Percentiles rank a stretch among this genome's conserved stretches.
phyloP scores from a whole-genome alignment of 2,888 invertebrate genomes.

The Drosophila limbata region DNA sequence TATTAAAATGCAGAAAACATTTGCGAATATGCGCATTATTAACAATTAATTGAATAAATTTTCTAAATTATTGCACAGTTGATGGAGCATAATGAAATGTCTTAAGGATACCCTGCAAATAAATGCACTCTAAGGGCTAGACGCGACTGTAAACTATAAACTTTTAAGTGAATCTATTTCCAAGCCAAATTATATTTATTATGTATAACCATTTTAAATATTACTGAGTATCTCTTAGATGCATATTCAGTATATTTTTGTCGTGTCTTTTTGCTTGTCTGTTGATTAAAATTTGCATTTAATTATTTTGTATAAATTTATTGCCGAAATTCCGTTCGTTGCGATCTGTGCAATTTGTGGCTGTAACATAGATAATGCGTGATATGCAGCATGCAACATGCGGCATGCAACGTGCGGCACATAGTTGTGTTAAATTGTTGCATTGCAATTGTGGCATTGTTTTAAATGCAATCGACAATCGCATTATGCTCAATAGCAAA shows the following conservation, averaged over 20 bases:
- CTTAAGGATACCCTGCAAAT: slow-evolving; percentile 22
- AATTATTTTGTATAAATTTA: slow-evolving; percentile 65
- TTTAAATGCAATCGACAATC: slow-evolving; percentile 39
- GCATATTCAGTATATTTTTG: background rate
- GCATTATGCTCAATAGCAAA: slow-evolving; percentile 24
- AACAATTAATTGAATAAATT: slow-evolving; percentile 60
- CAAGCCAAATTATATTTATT: too few relatives aligned
- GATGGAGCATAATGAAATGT: slow-evolving; percentile 19
- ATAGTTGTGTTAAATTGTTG: slow-evolving; percentile 21
- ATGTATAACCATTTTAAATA: too few relatives aligned
- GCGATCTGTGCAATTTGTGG: slow-evolving; percentile 64
- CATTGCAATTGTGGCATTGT: slow-evolving; percentile 33
- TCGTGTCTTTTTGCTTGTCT: slow-evolving; percentile 28
- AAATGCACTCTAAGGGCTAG: background rate
- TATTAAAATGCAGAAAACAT: slow-evolving; percentile 7
- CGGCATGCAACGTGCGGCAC: slow-evolving; percentile 36
- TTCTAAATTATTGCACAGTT: slow-evolving; percentile 31
- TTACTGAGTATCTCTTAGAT: background rate
- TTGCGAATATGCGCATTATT: slow-evolving; percentile 42
- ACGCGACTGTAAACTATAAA: too few relatives aligned
- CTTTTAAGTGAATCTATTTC: background rate
- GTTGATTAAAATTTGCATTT: slow-evolving; percentile 72
- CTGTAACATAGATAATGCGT: slow-evolving; percentile 57
- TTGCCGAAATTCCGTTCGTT: slow-evolving; percentile 52
- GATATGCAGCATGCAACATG: background rate